A percentile compares a stretch with the other conserved stretches of the same genome.
phyloP scores from a whole-genome alignment of 2,797 vertebrate species.

The Arctocebus calabarensis region DNA sequence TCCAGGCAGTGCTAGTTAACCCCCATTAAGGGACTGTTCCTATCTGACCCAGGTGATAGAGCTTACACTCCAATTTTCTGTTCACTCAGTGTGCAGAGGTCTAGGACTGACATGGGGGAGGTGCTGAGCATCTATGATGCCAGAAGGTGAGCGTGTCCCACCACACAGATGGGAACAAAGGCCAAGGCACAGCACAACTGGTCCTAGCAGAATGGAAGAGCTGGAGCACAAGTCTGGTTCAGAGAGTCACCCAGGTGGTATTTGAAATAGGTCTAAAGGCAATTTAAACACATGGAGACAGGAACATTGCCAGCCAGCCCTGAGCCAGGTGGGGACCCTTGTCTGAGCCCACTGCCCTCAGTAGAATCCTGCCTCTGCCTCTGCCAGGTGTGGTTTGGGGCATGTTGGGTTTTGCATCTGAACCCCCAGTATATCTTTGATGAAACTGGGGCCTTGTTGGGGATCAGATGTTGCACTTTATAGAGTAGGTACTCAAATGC shows the following conservation, averaged over 20 bases:
- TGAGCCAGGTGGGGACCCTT: rapidly evolving
- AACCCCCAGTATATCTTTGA: not conserved
- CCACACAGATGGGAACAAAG: not conserved
- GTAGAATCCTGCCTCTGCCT: not conserved
- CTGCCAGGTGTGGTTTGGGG: not conserved
- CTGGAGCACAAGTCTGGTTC: rapidly evolving
- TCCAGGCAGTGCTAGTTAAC: not conserved
- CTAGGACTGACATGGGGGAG: not conserved
- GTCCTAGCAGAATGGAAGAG: not conserved
- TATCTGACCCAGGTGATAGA: rapidly evolving
- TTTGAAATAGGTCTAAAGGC: not conserved
- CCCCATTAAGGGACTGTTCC: not conserved
- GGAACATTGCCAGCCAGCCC: not conserved
- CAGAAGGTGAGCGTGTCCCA: not conserved
- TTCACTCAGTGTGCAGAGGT: not conserved
- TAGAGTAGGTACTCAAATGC: too few species aligned
- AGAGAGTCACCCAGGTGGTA: rapidly evolving
- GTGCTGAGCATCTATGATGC: not conserved
- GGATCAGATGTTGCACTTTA: not conserved
- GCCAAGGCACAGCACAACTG: rapidly evolving
- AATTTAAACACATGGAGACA: rapidly evolving
- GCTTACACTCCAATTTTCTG: too few species aligned
- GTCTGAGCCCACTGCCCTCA: rapidly evolving
- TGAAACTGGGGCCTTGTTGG: not conserved
- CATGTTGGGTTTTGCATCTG: not conserved